Base-by-base conservation (phyloP, 2,888 invertebrate species). In the Lacanobia oleracea region DNA sequence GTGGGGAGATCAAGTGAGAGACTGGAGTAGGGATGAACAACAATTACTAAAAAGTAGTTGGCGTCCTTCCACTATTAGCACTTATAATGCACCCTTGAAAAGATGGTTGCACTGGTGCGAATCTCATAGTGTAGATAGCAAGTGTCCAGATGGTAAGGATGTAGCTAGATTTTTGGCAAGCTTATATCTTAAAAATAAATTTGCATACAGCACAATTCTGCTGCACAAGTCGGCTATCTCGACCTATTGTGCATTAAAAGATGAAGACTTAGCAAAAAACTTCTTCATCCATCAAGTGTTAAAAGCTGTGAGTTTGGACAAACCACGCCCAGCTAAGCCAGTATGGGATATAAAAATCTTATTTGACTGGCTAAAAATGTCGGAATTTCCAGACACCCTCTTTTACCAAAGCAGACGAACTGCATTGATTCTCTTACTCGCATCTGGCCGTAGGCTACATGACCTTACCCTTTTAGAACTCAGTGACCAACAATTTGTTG, bases 341-440 rank as follows among this genome's bases (percentile, higher is more conserved):
- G 8, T 66, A 45, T 66, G 62, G n/a, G 60, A 66, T 23, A 66
- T 67, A 12, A 50, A 70, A 18, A 3, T 75, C 12, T 43, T 78
- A n/a, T 74, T 57, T 70, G 53, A 75, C 14, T 81, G 72, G 73
- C 23, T 78, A 21, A 69, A 51, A 40, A 45, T n/a, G 9, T n/a
- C 33, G 1, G 12, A 33, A 21, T 12, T 3, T 48, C 9, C 57
- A 18, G 8, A 56, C 1, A 21, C 56, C 16, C 48, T 78, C 2
- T 80, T 77, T 67, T 65, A 70, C 5, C 60, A 57, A 7, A 54
- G 71, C 10, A 71, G 70, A 33, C 40, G 66, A 16, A 75, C 75
- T 51, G 69, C 77, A 40, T 40, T 79, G 40, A 61, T 79, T 16
- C 18, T 81, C 5, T 48, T 81, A 14, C 18, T 79, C 12, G 70